These are phyloP conservation scores for Todiramphus chloris DNA, from an alignment of 2,113 vertebrate species.

Conservation along the genomic window DNA sequence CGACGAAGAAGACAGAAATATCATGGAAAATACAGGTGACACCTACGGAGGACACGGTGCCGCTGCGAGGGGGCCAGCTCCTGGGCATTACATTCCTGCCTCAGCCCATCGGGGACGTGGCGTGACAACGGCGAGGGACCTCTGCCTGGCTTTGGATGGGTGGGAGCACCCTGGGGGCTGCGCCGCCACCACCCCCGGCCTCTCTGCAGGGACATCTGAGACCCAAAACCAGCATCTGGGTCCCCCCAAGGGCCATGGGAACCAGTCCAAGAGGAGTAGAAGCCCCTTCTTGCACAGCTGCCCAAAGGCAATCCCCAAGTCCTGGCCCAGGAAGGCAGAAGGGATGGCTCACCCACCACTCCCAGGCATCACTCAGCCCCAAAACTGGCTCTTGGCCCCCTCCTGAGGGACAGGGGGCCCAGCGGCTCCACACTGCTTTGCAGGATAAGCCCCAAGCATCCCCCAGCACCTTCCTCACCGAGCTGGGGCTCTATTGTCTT, in stretches of 20 bases:
- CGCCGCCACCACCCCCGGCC: background rate
- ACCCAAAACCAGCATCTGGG: background rate
- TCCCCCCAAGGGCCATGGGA: background rate
- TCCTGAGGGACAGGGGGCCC: background rate
- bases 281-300: fast-evolving
- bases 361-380: background rate
- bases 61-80: background rate
- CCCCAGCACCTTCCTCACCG: background rate
- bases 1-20: background rate
- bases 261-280: fast-evolving
- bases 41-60: background rate
- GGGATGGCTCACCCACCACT: background rate
- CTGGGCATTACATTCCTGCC: background rate
- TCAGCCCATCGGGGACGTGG: background rate
- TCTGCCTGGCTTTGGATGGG: background rate
- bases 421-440: background rate
- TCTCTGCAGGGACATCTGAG: background rate
- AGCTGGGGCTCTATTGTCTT: background rate
- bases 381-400: background rate
- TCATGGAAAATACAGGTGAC: constrained; percentile 43
- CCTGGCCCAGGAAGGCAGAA: background rate
- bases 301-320: background rate
- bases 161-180: background rate
- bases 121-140: background rate
- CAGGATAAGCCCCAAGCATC: background rate